phyloP scores from a whole-genome alignment of 2,797 vertebrate species.

The Neomorphus geoffroyi region DNA sequence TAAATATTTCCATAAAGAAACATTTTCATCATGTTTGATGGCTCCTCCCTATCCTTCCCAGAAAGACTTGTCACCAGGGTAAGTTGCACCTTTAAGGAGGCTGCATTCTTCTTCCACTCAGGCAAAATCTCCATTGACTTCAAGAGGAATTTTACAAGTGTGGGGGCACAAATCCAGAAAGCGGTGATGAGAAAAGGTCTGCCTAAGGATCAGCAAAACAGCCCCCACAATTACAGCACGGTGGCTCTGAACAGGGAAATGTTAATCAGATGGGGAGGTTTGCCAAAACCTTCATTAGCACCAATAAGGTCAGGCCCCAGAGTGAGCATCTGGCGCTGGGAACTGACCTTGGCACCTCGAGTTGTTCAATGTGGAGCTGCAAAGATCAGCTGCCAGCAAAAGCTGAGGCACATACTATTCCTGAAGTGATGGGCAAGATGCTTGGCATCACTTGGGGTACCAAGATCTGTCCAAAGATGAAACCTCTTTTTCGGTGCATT shows the following conservation, averaged over 20 bases:
- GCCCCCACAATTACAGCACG: accelerated
- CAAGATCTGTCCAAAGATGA: background rate
- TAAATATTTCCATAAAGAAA: background rate
- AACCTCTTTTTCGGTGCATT: background rate
- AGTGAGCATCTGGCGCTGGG: background rate
- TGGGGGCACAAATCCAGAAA: accelerated
- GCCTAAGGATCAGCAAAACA: background rate
- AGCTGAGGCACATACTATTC: background rate
- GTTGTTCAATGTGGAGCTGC: background rate
- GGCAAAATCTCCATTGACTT: background rate
- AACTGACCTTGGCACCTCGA: background rate
- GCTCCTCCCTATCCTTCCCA: background rate
- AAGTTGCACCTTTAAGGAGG: background rate
- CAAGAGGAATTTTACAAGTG: background rate
- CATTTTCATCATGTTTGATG: background rate
- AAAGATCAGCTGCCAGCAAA: background rate
- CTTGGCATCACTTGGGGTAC: background rate
- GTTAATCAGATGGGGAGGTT: background rate
- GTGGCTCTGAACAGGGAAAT: background rate
- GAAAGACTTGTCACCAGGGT: background rate
- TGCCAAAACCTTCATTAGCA: background rate
- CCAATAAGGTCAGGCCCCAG: background rate
- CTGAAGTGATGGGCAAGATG: background rate
- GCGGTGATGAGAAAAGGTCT: background rate
- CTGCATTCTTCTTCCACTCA: background rate